Percentiles rank a stretch among this genome's conserved stretches.
Conservation (phyloP, 2,113 vertebrate species). For the Bufo bufo region DNA sequence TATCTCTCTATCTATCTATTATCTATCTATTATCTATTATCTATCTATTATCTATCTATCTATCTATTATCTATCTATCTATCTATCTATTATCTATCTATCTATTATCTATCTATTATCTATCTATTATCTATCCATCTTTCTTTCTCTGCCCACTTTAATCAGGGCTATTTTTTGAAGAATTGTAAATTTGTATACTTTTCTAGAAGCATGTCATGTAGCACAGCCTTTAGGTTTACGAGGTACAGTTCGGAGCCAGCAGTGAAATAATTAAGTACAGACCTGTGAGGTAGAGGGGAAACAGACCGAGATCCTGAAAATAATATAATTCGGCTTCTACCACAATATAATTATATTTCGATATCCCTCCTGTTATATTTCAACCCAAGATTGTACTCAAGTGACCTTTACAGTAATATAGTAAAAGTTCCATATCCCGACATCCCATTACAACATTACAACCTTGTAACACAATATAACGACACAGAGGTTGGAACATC, state of each 20-base stretch:
- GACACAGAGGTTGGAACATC: background rate
- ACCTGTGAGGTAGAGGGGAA: background rate
- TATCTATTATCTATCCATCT: background rate
- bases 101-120: background rate
- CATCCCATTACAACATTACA: background rate
- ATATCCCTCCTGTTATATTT: constrained; percentile 13
- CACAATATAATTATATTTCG: constrained; percentile 26
- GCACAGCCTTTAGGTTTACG: background rate
- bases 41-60: background rate
- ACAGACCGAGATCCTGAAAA: background rate
- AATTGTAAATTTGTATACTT: background rate
- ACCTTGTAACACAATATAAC: constrained; percentile 11
- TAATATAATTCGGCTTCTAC: background rate
- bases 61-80: background rate
- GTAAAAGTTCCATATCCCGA: background rate
- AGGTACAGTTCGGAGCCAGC: background rate
- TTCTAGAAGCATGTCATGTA: background rate
- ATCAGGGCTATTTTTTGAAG: background rate
- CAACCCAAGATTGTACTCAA: constrained; percentile 8
- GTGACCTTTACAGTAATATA: constrained; percentile 24
- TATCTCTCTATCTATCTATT: background rate
- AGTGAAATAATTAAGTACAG: background rate
- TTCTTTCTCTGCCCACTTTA: background rate
- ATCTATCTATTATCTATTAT: background rate
- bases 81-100: constrained; percentile 10